Evolutionary conservation across 2,113 vertebrate species (phyloP).

Genomic region (Dunckerocampus dactyliophorus): DNA sequence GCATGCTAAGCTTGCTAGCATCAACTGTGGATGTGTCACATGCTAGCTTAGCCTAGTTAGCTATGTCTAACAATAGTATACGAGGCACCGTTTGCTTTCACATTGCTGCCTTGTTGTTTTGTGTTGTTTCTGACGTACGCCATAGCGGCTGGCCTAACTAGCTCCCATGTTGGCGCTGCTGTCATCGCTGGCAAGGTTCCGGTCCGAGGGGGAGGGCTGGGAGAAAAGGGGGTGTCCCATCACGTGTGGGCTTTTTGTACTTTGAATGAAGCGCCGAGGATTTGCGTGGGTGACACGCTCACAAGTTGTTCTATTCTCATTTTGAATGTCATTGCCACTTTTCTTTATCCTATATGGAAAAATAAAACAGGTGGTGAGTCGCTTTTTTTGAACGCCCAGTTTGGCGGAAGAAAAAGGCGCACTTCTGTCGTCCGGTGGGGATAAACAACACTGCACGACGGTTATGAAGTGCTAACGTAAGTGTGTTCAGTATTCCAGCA

Average conservation of each 20-base stretch:
- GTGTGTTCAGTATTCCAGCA: background rate
- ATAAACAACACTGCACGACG: constrained; percentile 43
- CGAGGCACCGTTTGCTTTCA: background rate
- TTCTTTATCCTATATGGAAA: no score
- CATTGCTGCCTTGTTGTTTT: background rate
- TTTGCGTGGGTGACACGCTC: background rate
- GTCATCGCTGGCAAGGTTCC: constrained; percentile 13
- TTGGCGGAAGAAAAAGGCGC: constrained; percentile 76
- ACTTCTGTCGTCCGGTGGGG: constrained; percentile 62
- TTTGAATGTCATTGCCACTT: no score
- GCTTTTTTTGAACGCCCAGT: constrained; percentile 65
- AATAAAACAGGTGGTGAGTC: constrained; percentile 56
- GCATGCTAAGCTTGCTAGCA: constrained; percentile 54
- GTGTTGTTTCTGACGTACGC: background rate
- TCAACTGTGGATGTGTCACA: constrained; percentile 41
- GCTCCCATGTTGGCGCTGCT: background rate
- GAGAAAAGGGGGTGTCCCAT: background rate
- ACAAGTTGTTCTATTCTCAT: no score
- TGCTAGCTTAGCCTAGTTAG: constrained; percentile 33
- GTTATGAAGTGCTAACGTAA: constrained; percentile 71
- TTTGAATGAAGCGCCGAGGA: constrained; percentile 48
- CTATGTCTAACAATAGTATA: background rate
- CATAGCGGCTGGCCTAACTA: background rate
- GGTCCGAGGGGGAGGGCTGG: background rate
- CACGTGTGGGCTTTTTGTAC: constrained; percentile 44